Evolutionary conservation across 2,888 invertebrate genomes (phyloP).

Genomic region (Phaedon cochleariae): DNA sequence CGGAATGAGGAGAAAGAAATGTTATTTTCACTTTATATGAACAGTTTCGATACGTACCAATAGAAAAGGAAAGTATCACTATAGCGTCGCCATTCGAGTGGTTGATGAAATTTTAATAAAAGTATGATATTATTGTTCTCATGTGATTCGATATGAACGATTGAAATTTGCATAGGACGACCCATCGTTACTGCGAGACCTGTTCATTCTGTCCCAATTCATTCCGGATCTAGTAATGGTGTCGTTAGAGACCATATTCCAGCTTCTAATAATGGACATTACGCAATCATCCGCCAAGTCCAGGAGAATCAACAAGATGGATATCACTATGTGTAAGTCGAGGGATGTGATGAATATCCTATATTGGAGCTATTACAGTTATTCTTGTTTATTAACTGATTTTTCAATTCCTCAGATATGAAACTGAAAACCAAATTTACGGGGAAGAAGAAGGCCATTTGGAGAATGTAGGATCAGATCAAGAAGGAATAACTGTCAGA

Average conservation of each 20-base stretch:
- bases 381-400: not conserved
- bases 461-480: constrained; percentile 61
- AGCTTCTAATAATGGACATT: not conserved
- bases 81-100: no score
- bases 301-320: not conserved
- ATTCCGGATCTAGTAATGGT: not conserved
- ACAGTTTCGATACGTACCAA: no score
- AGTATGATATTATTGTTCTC: no score
- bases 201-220: not conserved
- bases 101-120: no score
- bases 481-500: constrained; percentile 69
- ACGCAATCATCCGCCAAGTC: not conserved
- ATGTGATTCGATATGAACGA: no score
- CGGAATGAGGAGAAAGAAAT: no score
- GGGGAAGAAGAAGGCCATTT: constrained; percentile 68
- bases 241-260: not conserved
- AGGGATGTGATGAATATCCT: no score
- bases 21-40: no score
- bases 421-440: constrained; percentile 71
- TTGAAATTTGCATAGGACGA: not conserved
- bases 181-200: not conserved
- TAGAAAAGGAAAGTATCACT: no score
- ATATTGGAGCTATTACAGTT: no score
- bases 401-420: constrained; percentile 59
- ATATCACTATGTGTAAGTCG: not conserved